These are phyloP conservation scores for Rhamnusium bicolor DNA, from an alignment of 2,888 invertebrate species.

Conservation along the genomic window DNA sequence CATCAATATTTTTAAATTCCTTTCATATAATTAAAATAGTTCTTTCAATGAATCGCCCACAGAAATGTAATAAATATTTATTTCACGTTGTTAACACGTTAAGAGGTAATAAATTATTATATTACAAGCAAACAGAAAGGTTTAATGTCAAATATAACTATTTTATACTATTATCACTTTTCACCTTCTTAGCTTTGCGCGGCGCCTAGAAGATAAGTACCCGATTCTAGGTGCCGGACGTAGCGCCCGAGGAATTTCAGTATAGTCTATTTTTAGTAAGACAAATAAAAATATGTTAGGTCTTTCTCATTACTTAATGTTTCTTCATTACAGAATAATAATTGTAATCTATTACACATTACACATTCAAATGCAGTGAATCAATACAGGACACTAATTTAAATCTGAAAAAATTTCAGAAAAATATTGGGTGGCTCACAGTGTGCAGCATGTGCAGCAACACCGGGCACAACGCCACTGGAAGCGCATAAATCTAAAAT, in stretches of 20 bases:
- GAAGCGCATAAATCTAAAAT: too few species aligned
- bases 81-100: background rate
- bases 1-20: background rate
- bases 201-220: background rate
- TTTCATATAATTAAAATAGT: background rate
- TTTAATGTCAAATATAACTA: background rate
- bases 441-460: too few species aligned
- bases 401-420: too few species aligned
- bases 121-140: background rate
- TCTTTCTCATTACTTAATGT: too few species aligned
- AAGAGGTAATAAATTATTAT: background rate
- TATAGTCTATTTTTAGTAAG: background rate
- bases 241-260: background rate
- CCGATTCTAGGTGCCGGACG: background rate
- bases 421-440: too few species aligned
- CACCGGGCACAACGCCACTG: too few species aligned
- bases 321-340: too few species aligned
- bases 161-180: background rate
- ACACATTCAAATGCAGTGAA: too few species aligned
- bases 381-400: too few species aligned
- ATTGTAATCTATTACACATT: too few species aligned
- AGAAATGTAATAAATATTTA: constrained; percentile 10
- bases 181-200: background rate
- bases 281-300: too few species aligned
- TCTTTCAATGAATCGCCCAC: constrained; percentile 14